Conservation (phyloP, 2,113 vertebrate species). For the Eulemur macaco region DNA sequence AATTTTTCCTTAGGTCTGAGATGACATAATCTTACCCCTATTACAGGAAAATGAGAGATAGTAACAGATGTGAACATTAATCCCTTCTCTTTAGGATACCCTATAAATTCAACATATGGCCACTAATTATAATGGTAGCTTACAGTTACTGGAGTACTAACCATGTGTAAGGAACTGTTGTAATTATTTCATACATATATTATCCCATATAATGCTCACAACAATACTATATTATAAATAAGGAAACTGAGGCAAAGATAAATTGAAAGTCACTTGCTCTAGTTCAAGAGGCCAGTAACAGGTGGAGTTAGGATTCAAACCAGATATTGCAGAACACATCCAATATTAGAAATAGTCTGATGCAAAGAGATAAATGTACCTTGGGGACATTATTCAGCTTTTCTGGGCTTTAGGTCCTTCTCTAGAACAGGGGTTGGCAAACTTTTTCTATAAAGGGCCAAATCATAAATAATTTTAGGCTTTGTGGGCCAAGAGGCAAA, state of each 20-base stretch:
- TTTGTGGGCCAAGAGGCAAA: background rate
- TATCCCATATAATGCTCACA: conserved; percentile 29
- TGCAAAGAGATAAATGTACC: background rate
- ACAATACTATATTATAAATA: background rate
- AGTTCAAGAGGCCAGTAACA: background rate
- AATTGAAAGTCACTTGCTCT: background rate
- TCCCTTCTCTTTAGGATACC: background rate
- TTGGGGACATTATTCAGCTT: background rate
- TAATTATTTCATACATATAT: background rate
- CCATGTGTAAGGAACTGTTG: background rate
- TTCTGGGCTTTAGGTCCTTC: background rate
- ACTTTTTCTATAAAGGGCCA: background rate
- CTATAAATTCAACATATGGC: conserved; percentile 1
- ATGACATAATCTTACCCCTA: background rate
- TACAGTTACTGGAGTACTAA: conserved; percentile 22
- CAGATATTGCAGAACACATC: background rate
- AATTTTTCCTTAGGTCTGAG: background rate
- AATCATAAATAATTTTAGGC: background rate
- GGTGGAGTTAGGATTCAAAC: background rate
- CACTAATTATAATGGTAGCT: background rate
- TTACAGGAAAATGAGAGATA: background rate
- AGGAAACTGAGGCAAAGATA: background rate
- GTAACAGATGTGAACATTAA: background rate
- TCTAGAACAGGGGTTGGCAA: background rate
- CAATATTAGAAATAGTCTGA: background rate